Base-by-base conservation (phyloP, 2,113 vertebrate genomes). In the Oenanthe melanoleuca region DNA sequence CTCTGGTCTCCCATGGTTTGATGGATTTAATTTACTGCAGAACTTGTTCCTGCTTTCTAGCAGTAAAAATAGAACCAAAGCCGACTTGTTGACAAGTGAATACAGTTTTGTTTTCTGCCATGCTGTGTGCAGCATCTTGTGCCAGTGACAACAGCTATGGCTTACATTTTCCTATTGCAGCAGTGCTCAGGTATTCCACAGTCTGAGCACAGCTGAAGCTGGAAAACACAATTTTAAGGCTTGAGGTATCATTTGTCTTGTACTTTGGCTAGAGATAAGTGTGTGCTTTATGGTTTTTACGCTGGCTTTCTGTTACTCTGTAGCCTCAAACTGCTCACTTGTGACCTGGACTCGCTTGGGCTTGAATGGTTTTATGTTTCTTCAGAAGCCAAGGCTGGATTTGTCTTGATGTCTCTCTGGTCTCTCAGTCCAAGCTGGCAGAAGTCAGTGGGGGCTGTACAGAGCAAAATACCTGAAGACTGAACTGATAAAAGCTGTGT, bases 131-230 rank as follows among this genome's bases (percentile, higher is more conserved):
- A 47, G 57, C 71, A 33, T 89, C 73, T 67, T 56, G 38, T 91
- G 86, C 92, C 94, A 87, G 80, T 31, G 84, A 66, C 80, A 87
- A 4, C 37, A 86, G 34, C 80, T 65, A 11, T 70, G 85, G 55
- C 42, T 88, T 82, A 11, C 38, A 55, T 91, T 91, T 96, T 89
- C 94, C 87, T 73, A 40, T 92, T 95, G 91, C 94, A 79, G 73
- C 81, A 91, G 45, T 6, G 33, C 74, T 91, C 74, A 91, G 93
- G 87, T 95, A 91, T 97, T 79, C 92, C 78, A 22, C n/a, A 85
- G 80, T 40, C 57, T 72, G 74, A 85, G 44, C 74, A 37, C 61
- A 69, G 45, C 44, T 6, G 25, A 85, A 71, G 55, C 74, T 80
- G 45, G 4, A 14, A 80, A 87, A 75, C 20, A 23, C 11, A 79